phyloP scores from a whole-genome alignment of 2,113 vertebrate genomes.

The Gallinago media region DNA sequence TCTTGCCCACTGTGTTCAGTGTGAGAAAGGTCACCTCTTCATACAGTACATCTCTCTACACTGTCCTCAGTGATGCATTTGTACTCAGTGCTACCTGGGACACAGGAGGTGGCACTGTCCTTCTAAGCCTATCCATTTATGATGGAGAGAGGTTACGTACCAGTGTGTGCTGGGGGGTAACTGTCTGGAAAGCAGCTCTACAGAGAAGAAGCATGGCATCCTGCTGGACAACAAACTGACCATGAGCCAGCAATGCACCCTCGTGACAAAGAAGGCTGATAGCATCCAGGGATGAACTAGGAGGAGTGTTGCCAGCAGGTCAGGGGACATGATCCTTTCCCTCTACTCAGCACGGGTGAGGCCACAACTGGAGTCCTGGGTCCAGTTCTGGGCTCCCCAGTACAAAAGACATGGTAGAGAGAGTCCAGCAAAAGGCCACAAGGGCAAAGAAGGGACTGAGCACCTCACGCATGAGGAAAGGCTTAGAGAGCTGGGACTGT shows the following conservation, averaged over 20 bases:
- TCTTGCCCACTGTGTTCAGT: background rate
- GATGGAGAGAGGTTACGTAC: background rate
- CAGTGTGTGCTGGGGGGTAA: background rate
- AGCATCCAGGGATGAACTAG: background rate
- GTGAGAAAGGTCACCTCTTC: background rate
- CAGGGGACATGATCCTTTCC: background rate
- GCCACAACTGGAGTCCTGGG: background rate
- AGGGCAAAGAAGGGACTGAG: background rate
- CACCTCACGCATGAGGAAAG: background rate
- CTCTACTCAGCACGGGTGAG: background rate
- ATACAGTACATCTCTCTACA: background rate
- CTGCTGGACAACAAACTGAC: background rate
- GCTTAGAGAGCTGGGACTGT: background rate
- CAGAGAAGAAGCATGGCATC: background rate
- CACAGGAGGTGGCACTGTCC: background rate
- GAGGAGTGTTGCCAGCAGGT: background rate
- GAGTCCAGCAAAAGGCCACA: background rate
- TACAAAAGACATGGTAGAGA: background rate
- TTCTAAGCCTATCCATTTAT: background rate
- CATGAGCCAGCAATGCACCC: background rate
- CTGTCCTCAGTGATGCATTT: background rate
- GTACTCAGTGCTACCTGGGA: background rate
- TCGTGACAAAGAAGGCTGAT: rapidly evolving
- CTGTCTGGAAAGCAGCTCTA: background rate
- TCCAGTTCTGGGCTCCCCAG: background rate